Evolutionary conservation across 2,888 invertebrate species (phyloP).

Genomic region (Mamestra brassicae): DNA sequence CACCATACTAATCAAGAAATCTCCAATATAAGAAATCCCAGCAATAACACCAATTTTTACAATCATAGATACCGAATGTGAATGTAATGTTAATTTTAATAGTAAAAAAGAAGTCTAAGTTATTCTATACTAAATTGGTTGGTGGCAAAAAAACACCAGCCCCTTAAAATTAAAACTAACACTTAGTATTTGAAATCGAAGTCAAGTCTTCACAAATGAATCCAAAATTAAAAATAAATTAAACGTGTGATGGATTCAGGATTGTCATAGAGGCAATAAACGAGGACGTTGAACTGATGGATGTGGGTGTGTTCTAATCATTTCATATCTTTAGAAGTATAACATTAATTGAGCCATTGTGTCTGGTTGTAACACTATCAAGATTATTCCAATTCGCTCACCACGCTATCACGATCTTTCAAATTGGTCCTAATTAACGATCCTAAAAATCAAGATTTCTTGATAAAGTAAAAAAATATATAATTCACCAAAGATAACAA

Average conservation of each 20-base stretch:
- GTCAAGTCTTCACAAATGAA: neutral
- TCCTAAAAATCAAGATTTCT: neutral
- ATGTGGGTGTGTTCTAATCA: constrained; percentile 12
- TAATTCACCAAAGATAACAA: no score
- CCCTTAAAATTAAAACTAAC: neutral
- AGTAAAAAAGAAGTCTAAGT: neutral
- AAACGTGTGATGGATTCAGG: neutral
- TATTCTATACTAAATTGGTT: no score
- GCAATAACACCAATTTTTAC: neutral
- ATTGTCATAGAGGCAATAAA: neutral
- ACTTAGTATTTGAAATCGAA: no score
- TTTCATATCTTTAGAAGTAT: neutral
- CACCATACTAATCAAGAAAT: neutral
- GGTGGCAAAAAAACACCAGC: neutral
- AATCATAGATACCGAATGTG: neutral
- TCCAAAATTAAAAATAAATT: neutral
- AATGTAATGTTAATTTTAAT: neutral
- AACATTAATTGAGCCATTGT: constrained; percentile 2
- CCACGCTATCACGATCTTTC: constrained; percentile 4
- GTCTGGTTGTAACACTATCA: constrained; percentile 7
- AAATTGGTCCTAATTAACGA: neutral
- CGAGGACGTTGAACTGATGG: constrained; percentile 12
- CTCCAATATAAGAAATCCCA: no score
- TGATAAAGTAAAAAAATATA: no score
- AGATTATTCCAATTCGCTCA: constrained; percentile 12